These are phyloP conservation scores for Gymnopithys bicolor DNA, from an alignment of 2,797 vertebrate genomes.

Conservation along the genomic window DNA sequence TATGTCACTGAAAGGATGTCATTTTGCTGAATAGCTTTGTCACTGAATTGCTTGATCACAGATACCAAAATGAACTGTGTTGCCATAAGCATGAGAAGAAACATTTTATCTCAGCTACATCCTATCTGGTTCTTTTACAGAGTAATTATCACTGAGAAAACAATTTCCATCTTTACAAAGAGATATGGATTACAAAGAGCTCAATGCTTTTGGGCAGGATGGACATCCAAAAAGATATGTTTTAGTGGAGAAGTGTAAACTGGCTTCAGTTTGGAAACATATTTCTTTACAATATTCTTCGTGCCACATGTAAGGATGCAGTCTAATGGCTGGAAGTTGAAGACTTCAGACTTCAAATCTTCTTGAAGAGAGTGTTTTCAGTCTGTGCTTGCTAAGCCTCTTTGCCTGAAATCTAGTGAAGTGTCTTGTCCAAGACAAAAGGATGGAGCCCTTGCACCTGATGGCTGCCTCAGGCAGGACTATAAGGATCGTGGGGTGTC, in stretches of 20 bases:
- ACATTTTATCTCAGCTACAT: not conserved
- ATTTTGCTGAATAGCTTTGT: conserved; percentile 18
- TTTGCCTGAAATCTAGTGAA: not conserved
- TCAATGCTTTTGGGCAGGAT: not conserved
- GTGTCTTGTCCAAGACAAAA: not conserved
- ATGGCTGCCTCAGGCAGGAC: not conserved
- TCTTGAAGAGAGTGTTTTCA: not conserved
- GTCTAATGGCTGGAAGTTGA: not conserved
- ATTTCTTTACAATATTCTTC: not conserved
- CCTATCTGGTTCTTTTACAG: not conserved
- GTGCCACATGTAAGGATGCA: not conserved
- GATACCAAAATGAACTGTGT: conserved; percentile 5
- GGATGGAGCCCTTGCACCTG: not conserved
- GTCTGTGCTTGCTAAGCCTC: not conserved
- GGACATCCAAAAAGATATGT: not conserved
- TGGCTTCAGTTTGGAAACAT: not conserved
- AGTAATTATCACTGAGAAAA: not conserved
- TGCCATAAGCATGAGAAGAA: not conserved
- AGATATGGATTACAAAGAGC: not conserved
- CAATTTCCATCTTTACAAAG: not conserved
- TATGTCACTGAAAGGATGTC: not conserved
- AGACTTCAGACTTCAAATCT: not conserved
- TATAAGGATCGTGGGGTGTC: not conserved
- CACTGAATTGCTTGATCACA: conserved; percentile 31
- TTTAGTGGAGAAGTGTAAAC: not conserved